phyloP scores from a whole-genome alignment of 2,797 vertebrate genomes.

The Pelobates cultripes region DNA sequence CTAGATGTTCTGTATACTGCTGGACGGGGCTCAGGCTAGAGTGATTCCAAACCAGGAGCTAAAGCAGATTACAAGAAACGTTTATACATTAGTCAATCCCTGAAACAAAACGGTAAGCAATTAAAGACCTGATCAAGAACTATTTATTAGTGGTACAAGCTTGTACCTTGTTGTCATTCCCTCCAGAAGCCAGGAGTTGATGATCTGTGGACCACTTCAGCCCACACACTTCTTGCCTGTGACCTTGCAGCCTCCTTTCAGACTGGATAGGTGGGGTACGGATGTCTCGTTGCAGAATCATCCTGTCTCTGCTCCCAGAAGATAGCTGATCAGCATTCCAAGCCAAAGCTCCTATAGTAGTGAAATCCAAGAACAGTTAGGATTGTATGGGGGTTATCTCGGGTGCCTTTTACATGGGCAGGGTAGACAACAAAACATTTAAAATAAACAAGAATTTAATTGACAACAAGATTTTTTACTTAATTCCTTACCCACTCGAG shows the following conservation, averaged over 20 bases:
- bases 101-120: background rate
- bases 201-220: constrained; percentile 99
- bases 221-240: constrained; percentile 97
- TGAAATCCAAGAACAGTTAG: background rate
- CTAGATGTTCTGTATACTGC: constrained; percentile 96
- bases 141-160: background rate
- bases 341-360: constrained; percentile 84
- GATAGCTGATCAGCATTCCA: constrained; percentile 98
- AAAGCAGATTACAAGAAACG: background rate
- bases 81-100: background rate
- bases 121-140: background rate
- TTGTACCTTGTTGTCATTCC: constrained; percentile 95
- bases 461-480: background rate
- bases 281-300: constrained; percentile 95
- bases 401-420: background rate
- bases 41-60: constrained; percentile 98
- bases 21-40: constrained; percentile 93
- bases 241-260: constrained; percentile 94
- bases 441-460: no score
- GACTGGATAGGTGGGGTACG: constrained; percentile 92
- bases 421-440: no score
- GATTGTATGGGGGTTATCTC: background rate
- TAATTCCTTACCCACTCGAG: constrained; percentile 89
- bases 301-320: constrained; percentile 92
- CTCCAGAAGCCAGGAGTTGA: constrained; percentile 95